A percentile compares a stretch with the other conserved stretches of the same genome.
phyloP scores from a whole-genome alignment of 2,888 invertebrate species.

The Clitarchus hookeri region DNA sequence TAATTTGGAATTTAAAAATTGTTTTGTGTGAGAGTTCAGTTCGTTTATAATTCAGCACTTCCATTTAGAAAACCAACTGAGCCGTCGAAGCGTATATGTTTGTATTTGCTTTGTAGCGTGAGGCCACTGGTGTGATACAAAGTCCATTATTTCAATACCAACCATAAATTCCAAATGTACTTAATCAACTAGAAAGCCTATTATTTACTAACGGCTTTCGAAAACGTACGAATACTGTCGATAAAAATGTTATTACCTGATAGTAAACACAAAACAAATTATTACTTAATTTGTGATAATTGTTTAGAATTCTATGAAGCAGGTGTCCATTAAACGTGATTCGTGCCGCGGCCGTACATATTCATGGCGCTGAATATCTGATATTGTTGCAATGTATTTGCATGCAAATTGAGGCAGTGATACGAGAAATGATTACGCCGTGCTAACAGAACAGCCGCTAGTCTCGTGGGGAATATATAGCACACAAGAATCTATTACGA shows the following conservation, averaged over 20 bases:
- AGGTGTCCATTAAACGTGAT: neutral
- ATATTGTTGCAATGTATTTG: constrained; percentile 4
- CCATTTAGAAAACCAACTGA: neutral
- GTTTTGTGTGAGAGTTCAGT: too few species aligned
- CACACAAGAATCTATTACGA: neutral
- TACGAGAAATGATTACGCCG: constrained; percentile 10
- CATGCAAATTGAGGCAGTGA: constrained; percentile 8
- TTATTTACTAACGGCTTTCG: constrained; percentile 14
- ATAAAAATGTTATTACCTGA: constrained; percentile 2
- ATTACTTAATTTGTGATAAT: constrained; percentile 14
- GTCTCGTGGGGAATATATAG: constrained; percentile 6
- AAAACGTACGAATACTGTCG: constrained; percentile 7
- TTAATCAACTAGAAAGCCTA: neutral
- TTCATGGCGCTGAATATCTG: neutral
- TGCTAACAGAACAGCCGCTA: neutral
- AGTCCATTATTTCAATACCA: neutral
- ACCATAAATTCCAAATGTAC: neutral
- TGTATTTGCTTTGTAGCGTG: neutral
- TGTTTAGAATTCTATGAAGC: neutral
- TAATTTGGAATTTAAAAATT: too few species aligned
- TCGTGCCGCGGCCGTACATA: neutral
- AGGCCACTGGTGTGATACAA: neutral
- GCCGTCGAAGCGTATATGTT: neutral
- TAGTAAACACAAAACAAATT: constrained; percentile 9
- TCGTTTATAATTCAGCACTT: neutral